A percentile compares a stretch with the other conserved stretches of the same genome.
phyloP scores from a whole-genome alignment of 2,113 vertebrate species.

The Girardinichthys multiradiatus region DNA sequence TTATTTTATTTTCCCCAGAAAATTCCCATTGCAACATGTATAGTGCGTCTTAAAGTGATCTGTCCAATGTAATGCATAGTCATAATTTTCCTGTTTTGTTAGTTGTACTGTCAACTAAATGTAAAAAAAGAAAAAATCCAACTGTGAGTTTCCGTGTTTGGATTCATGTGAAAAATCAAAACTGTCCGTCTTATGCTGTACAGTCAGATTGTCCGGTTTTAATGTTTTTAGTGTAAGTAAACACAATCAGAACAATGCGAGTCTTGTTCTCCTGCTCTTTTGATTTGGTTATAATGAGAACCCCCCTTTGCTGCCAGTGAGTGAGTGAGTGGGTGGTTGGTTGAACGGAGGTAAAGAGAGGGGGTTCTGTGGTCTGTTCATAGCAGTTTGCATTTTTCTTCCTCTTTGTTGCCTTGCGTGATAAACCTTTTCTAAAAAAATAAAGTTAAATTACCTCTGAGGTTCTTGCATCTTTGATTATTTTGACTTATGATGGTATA shows the following conservation, averaged over 20 bases:
- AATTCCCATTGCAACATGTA: conserved; percentile 74
- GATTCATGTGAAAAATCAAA: conserved; percentile 72
- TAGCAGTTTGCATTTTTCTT: conserved; percentile 89
- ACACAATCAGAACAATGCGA: conserved; percentile 75
- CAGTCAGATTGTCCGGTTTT: conserved; percentile 69
- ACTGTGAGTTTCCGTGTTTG: conserved; percentile 68
- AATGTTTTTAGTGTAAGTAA: conserved; percentile 75
- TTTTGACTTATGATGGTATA: background rate
- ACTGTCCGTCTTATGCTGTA: conserved; percentile 72
- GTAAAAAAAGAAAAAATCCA: conserved; percentile 56
- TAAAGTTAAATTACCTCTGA: conserved; percentile 87
- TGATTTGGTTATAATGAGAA: conserved; percentile 91
- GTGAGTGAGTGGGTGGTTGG: conserved; percentile 59
- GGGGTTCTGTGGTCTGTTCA: conserved; percentile 89
- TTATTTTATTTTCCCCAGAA: conserved; percentile 53
- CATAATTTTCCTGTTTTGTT: conserved; percentile 66
- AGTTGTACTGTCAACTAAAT: conserved; percentile 67
- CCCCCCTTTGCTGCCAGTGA: conserved; percentile 82
- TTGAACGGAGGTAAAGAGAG: background rate
- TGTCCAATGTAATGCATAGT: conserved; percentile 70
- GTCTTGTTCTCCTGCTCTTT: conserved; percentile 79
- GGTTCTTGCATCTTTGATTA: conserved; percentile 17
- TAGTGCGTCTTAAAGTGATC: conserved; percentile 73
- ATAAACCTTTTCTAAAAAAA: conserved; percentile 83
- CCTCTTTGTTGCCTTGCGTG: conserved; percentile 88